phyloP scores from a whole-genome alignment of 1,140 invertebrate species.

The Heliconius melpomene region DNA sequence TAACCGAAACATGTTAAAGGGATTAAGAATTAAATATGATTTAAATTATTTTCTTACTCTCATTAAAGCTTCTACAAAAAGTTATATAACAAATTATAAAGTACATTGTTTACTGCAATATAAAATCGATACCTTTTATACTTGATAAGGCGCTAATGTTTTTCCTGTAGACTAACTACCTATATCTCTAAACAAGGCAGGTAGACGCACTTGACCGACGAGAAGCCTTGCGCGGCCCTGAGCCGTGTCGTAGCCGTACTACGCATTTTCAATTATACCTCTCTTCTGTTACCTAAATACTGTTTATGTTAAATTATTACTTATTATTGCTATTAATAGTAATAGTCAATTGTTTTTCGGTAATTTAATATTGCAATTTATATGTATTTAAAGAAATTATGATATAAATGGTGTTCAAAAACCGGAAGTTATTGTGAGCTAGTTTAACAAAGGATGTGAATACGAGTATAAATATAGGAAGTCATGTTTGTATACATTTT shows the following conservation, averaged over 20 bases:
- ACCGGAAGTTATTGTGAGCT: too few species aligned
- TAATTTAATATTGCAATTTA: neutral
- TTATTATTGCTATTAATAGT: neutral
- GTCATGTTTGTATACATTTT: too few species aligned
- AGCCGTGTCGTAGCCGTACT: slow-evolving; percentile 41
- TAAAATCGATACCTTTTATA: slow-evolving; percentile 33
- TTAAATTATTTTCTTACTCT: too few species aligned
- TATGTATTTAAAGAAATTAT: neutral
- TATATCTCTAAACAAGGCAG: slow-evolving; percentile 53
- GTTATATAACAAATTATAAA: neutral
- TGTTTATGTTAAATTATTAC: neutral
- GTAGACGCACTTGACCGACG: slow-evolving; percentile 59
- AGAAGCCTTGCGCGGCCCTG: slow-evolving; percentile 46
- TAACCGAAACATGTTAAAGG: too few species aligned
- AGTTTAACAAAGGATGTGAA: too few species aligned
- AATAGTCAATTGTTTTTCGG: neutral
- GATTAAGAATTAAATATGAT: too few species aligned
- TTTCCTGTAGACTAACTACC: slow-evolving; percentile 41
- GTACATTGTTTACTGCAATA: slow-evolving; percentile 1
- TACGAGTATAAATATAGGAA: too few species aligned
- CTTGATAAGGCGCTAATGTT: slow-evolving; percentile 36
- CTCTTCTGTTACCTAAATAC: neutral
- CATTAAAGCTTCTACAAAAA: neutral
- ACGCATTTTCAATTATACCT: slow-evolving; percentile 32
- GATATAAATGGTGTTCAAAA: too few species aligned